phyloP scores from a whole-genome alignment of 2,797 vertebrate species.

The Microcaecilia unicolor region DNA sequence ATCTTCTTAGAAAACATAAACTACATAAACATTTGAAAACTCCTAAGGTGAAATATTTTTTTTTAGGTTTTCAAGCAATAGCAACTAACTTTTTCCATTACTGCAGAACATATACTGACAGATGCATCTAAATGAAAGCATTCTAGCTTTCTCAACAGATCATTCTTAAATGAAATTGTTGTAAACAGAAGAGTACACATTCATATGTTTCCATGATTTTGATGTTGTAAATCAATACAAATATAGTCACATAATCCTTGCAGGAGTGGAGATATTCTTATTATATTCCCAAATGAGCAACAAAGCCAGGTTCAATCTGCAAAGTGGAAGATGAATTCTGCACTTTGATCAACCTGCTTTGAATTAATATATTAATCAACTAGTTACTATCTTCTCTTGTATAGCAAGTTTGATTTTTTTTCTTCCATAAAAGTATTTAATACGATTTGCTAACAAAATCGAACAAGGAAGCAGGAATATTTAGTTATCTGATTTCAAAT shows the following conservation, averaged over 20 bases:
- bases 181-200: conserved; percentile 21
- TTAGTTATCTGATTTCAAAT: neutral
- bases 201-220: conserved; percentile 17
- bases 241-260: conserved; percentile 18
- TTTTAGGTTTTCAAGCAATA: neutral
- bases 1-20: too few species aligned
- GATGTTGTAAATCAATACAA: conserved; percentile 27
- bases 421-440: conserved; percentile 2
- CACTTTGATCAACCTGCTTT: conserved; percentile 7
- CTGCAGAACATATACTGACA: conserved; percentile 13
- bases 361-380: conserved; percentile 26
- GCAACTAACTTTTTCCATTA: conserved; percentile 28
- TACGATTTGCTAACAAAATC: conserved; percentile 8
- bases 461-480: neutral
- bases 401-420: conserved; percentile 5
- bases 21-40: too few species aligned
- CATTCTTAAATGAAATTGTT: conserved; percentile 29
- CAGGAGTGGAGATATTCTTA: conserved; percentile 16
- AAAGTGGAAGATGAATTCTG: conserved; percentile 32
- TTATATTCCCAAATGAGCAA: conserved; percentile 11
- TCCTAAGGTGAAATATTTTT: too few species aligned
- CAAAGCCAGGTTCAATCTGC: conserved; percentile 30
- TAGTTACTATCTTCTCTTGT: conserved; percentile 9
- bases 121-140: conserved; percentile 10
- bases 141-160: conserved; percentile 27